phyloP scores from a whole-genome alignment of 2,888 invertebrate species.

The Euproctis similis region DNA sequence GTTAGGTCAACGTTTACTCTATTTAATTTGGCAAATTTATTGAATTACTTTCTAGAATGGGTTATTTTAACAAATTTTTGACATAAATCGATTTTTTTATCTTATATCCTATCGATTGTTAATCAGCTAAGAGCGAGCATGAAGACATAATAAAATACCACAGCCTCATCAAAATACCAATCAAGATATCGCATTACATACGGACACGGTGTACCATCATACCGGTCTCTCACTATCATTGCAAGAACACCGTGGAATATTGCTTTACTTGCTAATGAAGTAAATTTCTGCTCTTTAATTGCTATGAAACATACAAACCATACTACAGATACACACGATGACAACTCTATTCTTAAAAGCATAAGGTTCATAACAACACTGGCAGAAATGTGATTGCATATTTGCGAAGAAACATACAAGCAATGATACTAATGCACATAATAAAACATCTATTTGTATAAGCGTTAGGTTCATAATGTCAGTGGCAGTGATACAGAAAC shows the following conservation, averaged over 20 bases:
- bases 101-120: conserved; percentile 10
- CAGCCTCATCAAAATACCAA: conserved; percentile 55
- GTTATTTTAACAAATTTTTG: too few relatives aligned
- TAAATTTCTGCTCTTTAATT: conserved; percentile 71
- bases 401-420: conserved; percentile 62
- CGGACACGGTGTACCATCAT: conserved; percentile 36
- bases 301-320: conserved; percentile 56
- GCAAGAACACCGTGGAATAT: conserved; percentile 73
- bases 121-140: conserved; percentile 10
- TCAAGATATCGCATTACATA: conserved; percentile 49
- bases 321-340: conserved; percentile 16
- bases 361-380: conserved; percentile 19
- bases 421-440: conserved; percentile 25
- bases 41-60: too few relatives aligned
- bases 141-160: conserved; percentile 32
- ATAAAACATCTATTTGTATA: conserved; percentile 8
- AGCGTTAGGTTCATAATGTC: conserved; percentile 16
- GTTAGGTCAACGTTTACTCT: too few relatives aligned
- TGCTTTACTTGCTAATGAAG: conserved; percentile 69
- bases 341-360: conserved; percentile 5
- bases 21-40: too few relatives aligned
- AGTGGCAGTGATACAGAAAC: conserved; percentile 10
- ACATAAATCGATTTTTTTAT: too few relatives aligned
- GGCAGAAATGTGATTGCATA: too few relatives aligned
- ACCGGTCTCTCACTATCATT: conserved; percentile 13